Evolutionary conservation across 2,888 invertebrate genomes (phyloP), one percentile per base, ranked within the genome.

Genomic region (Zaprionus obscuricornis): DNA sequence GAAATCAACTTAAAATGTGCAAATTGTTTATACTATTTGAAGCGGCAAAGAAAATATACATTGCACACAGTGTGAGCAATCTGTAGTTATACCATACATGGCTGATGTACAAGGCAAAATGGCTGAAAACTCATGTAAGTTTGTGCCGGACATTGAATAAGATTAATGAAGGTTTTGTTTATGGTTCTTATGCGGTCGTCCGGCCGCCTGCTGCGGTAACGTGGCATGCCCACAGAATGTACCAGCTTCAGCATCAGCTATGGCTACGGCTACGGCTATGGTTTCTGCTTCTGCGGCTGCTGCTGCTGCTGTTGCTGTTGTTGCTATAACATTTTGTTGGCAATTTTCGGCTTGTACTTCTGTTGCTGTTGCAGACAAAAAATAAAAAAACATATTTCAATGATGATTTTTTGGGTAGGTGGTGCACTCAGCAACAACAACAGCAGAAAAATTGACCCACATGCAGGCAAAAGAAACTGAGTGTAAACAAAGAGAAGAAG

Each of bases 71-170:
- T 11, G 20, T 3, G 8, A n/a, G n/a, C n/a, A n/a, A n/a, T n/a
- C n/a, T n/a, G n/a, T n/a, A n/a, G n/a, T n/a, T n/a, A n/a, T n/a
- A n/a, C 6, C 6, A 7, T 8, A 26, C 26, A 24, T 16, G 34
- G 20, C 33, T 24, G 22, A 10, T 52, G 27, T 59, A 52, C 64
- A 60, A 34, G 43, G 20, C 29, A 26, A 56, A 63, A 78, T 66
- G 37, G n/a, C 64, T 27, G 50, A 29, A 51, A 42, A 17, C 66
- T 22, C 22, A 46, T 82, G 82, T 74, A 74, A 85, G 84, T 74
- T 71, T 85, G 86, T 74, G 65, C 68, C 40, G 84, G 81, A 81
- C 81, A 85, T 85, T 81, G 81, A 81, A 79, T 74, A 81, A 81
- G 81, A 81, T 81, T 85, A 81, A 81, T 81, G 81, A 85, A 68